Percentiles rank a stretch among this genome's conserved stretches.
Conservation (phyloP, 2,888 invertebrate species). For the Eueremaeus valkanovi region DNA sequence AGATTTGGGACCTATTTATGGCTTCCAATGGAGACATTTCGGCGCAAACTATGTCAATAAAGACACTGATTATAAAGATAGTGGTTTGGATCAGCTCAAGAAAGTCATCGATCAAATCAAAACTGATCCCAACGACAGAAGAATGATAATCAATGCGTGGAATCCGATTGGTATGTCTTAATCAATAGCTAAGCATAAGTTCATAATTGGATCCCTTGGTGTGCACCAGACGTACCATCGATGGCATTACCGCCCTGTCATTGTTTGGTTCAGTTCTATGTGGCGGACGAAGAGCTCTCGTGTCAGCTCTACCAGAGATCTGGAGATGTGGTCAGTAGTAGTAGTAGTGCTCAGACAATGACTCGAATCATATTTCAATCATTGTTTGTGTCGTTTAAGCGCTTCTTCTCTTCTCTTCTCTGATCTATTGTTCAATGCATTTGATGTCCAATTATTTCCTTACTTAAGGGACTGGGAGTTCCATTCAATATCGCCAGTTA, state of each 20-base stretch:
- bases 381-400: too few relatives aligned
- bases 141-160: slow-evolving; percentile 93
- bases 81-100: slow-evolving; percentile 85
- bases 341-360: too few relatives aligned
- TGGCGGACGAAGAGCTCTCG: slow-evolving; percentile 71
- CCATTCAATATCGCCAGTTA: slow-evolving; percentile 98
- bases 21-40: slow-evolving; percentile 97
- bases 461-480: slow-evolving; percentile 69
- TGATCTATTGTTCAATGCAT: slow-evolving; percentile 24
- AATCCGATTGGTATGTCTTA: slow-evolving; percentile 61
- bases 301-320: slow-evolving; percentile 93
- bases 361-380: not conserved
- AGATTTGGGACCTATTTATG: slow-evolving; percentile 95
- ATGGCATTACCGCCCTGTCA: slow-evolving; percentile 99
- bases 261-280: slow-evolving; percentile 89
- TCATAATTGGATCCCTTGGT: not conserved
- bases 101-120: slow-evolving; percentile 70
- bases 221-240: slow-evolving; percentile 67
- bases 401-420: not conserved
- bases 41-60: slow-evolving; percentile 83
- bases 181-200: not conserved
- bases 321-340: slow-evolving; percentile 70
- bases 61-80: slow-evolving; percentile 71
- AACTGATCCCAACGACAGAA: slow-evolving; percentile 74
- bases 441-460: not conserved